Evolutionary conservation across 2,113 vertebrate genomes (phyloP).

Genomic region (Paracyprichromis sp.): DNA sequence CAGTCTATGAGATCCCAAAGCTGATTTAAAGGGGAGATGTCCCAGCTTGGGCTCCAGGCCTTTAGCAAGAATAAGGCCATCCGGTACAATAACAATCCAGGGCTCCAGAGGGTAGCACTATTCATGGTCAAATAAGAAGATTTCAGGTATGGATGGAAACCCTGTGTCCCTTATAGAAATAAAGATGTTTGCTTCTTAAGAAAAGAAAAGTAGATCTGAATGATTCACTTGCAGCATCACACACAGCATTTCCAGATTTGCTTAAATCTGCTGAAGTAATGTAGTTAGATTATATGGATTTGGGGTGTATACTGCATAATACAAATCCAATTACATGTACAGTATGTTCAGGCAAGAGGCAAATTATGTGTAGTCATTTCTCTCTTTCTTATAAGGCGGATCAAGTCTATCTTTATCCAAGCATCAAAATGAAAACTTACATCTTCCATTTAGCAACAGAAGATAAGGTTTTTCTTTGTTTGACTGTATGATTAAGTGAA

Average conservation of each 20-base stretch:
- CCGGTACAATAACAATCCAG: slow-evolving; percentile 83
- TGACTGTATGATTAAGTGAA: slow-evolving; percentile 23
- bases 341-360: neutral
- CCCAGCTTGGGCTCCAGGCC: slow-evolving; percentile 83
- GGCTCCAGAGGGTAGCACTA: slow-evolving; percentile 71
- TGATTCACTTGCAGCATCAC: neutral
- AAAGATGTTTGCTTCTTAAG: neutral
- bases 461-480: slow-evolving; percentile 41
- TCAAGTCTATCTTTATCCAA: slow-evolving; percentile 48
- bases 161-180: slow-evolving; percentile 8
- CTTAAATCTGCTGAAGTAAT: neutral
- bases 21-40: slow-evolving; percentile 95
- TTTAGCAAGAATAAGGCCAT: slow-evolving; percentile 85
- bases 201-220: neutral
- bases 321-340: slow-evolving; percentile 8
- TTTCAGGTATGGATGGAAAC: slow-evolving; percentile 23
- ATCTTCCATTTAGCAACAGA: slow-evolving; percentile 17
- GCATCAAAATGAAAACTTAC: slow-evolving; percentile 4
- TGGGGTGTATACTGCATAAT: neutral
- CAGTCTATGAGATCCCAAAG: slow-evolving; percentile 86
- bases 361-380: slow-evolving; percentile 16
- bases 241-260: neutral
- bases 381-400: slow-evolving; percentile 30
- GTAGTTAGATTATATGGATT: neutral
- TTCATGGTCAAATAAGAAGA: slow-evolving; percentile 42